Evolutionary conservation across 1,140 invertebrate genomes (phyloP).

Genomic region (Atopsyche davidsoni): DNA sequence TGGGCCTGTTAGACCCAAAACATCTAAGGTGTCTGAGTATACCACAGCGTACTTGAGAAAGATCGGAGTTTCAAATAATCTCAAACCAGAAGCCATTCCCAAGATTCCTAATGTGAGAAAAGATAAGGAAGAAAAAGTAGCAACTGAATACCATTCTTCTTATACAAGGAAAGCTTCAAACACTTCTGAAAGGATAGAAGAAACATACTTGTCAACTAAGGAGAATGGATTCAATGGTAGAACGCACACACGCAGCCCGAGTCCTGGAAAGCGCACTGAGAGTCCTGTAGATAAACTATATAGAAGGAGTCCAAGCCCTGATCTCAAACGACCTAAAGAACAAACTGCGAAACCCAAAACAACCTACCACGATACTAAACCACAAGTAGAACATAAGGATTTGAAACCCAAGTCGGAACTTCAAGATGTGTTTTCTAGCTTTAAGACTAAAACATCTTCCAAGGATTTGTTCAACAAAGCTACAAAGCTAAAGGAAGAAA

Average conservation of each 20-base stretch:
- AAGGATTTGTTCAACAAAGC: conserved; percentile 23
- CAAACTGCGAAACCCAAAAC: conserved; percentile 31
- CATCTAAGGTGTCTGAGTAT: conserved; percentile 42
- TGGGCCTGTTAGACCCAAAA: conserved; percentile 12
- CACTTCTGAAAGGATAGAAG: conserved; percentile 17
- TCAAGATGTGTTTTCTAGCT: conserved; percentile 27
- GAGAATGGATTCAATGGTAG: conserved; percentile 13
- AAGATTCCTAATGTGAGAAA: conserved; percentile 20
- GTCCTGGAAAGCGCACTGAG: conserved; percentile 32
- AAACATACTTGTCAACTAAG: conserved; percentile 1
- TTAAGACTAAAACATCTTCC: conserved; percentile 25
- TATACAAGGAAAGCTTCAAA: conserved; percentile 20
- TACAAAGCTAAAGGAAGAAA: conserved; percentile 34
- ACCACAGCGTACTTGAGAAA: conserved; percentile 48
- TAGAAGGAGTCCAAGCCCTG: conserved; percentile 35
- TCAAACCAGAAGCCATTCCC: conserved; percentile 27
- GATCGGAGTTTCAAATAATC: conserved; percentile 33
- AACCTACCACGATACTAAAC: too few relatives aligned
- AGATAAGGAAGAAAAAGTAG: conserved; percentile 17
- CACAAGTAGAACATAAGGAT: too few relatives aligned
- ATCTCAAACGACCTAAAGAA: conserved; percentile 30
- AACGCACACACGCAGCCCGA: conserved; percentile 32
- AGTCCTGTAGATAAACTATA: conserved; percentile 30
- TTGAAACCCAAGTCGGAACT: conserved; percentile 35
- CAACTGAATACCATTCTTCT: conserved; percentile 14